A percentile compares a stretch with the other conserved stretches of the same genome.
Conservation (phyloP, 2,797 vertebrate genomes). For the Otolemur crassicaudatus region DNA sequence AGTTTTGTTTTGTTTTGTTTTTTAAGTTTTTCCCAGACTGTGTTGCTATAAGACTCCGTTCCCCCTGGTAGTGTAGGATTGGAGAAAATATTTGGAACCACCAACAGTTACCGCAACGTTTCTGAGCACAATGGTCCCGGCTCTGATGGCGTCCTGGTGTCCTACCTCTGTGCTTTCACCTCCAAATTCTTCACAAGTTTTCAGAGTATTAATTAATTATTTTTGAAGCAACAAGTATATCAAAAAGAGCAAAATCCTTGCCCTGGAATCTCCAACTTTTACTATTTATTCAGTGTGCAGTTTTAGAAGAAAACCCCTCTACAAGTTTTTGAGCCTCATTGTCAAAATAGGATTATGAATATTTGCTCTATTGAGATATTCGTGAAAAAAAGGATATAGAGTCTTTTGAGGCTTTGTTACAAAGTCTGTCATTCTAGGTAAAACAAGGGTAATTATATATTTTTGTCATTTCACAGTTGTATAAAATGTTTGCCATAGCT, state of each 20-base stretch:
- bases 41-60: not conserved
- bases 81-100: conserved; percentile 26
- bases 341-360: conserved; percentile 35
- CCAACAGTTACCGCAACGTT: not conserved
- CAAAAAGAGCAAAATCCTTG: not conserved
- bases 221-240: not conserved
- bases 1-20: conserved; percentile 57
- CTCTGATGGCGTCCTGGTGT: not conserved
- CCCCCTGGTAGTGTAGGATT: not conserved
- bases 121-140: not conserved
- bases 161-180: not conserved
- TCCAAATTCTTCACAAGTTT: not conserved
- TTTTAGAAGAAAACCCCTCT: conserved; percentile 1
- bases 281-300: not conserved
- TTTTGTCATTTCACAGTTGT: conserved; percentile 5
- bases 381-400: conserved; percentile 8
- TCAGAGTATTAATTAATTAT: not conserved
- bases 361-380: not conserved
- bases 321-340: not conserved
- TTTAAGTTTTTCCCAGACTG: conserved; percentile 58
- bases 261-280: not conserved
- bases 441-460: not conserved
- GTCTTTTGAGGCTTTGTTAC: not conserved
- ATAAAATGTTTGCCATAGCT: not conserved
- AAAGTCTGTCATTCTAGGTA: not conserved